Evolutionary conservation across 2,113 vertebrate species (phyloP).

Genomic region (Atherinomorus stipes): DNA sequence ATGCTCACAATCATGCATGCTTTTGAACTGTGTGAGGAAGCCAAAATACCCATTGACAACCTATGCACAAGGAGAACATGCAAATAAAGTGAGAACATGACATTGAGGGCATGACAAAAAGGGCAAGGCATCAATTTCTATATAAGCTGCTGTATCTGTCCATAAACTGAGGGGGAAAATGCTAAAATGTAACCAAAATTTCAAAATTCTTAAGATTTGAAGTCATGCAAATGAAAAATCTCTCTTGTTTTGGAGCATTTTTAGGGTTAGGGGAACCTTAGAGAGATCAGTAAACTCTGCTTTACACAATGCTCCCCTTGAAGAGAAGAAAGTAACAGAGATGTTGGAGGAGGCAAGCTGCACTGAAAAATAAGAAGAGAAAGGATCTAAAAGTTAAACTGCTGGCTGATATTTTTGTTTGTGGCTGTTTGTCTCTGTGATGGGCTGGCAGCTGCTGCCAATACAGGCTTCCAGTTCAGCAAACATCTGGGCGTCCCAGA

Average conservation of each 20-base stretch:
- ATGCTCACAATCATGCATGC: no score
- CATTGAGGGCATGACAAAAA: no score
- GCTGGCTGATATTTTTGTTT: constrained; percentile 45
- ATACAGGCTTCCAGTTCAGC: constrained; percentile 73
- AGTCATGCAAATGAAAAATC: no score
- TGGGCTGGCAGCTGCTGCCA: constrained; percentile 65
- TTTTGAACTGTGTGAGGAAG: no score
- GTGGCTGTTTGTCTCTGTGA: constrained; percentile 49
- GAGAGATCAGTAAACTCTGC: neutral
- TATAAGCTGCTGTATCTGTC: no score
- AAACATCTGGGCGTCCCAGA: constrained; percentile 76
- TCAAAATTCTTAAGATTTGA: no score
- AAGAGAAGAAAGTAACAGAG: neutral
- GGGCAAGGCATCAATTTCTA: no score
- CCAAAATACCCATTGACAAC: no score
- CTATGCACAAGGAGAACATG: no score
- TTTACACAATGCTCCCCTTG: neutral
- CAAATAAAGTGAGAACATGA: no score
- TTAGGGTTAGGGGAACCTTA: neutral
- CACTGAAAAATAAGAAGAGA: constrained; percentile 1
- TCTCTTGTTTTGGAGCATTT: constrained; percentile 4
- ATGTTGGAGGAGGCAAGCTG: constrained; percentile 12
- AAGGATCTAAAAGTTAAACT: constrained; percentile 53
- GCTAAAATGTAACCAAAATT: no score
- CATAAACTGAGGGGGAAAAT: no score